phyloP scores from a whole-genome alignment of 2,113 vertebrate genomes.

The Hippolais icterina region DNA sequence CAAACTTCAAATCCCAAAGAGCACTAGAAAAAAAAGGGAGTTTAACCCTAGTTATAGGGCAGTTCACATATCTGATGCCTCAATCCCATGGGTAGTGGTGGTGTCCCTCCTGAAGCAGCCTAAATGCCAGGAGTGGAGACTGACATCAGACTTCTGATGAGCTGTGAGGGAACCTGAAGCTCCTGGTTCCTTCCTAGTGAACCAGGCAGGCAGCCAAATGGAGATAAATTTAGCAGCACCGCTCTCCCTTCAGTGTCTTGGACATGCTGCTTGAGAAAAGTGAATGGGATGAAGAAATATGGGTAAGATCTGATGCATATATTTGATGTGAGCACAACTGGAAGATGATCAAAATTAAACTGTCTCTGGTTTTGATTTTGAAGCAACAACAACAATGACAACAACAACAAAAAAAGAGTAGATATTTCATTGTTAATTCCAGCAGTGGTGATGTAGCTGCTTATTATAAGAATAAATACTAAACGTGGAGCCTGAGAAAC shows the following conservation, averaged over 20 bases:
- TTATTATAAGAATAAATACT: neutral
- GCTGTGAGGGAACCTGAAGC: neutral
- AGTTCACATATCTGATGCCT: neutral
- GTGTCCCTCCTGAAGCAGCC: neutral
- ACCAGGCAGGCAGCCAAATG: neutral
- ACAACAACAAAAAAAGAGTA: neutral
- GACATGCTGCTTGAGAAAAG: neutral
- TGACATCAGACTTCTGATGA: neutral
- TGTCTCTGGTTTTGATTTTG: neutral
- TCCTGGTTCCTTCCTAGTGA: neutral
- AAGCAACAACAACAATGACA: neutral
- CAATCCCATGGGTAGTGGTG: accelerated
- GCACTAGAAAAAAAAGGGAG: neutral
- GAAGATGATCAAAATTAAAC: neutral
- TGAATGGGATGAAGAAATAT: neutral
- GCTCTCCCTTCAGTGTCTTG: neutral
- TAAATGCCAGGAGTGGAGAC: neutral
- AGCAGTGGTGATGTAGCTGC: neutral
- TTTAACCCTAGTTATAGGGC: neutral
- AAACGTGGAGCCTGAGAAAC: neutral
- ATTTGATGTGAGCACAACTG: neutral
- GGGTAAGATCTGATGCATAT: neutral
- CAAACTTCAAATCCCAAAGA: neutral
- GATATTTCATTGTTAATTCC: neutral
- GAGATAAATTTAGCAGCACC: neutral